Evolutionary conservation across 2,113 vertebrate genomes (phyloP), one percentile per base, ranked within the genome.

Genomic region (Crocuta crocuta): DNA sequence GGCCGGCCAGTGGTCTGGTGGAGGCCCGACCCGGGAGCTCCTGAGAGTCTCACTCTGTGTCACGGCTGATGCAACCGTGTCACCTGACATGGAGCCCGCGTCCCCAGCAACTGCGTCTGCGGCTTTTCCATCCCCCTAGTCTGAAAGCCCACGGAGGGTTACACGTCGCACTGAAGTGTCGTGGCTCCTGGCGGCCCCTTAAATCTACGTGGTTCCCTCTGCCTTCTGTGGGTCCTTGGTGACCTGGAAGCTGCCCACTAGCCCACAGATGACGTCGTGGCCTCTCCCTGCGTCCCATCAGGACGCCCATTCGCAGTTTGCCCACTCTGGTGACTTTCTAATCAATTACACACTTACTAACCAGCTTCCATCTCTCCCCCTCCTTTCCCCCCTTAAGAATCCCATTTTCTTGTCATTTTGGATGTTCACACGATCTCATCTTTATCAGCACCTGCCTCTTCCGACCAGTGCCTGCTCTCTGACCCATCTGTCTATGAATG

Each of bases 21-120:
- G 0, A 7, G 7, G 50, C 39, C 50, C 33, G 0, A 15, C 7
- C 26, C 0, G 17, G 13, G 28, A 11, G 15, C 58, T 11, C 35
- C 0, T 0, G 12, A 4, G n/a, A 5, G n/a, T 15, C 5, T 13
- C 1, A 2, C 12, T 0, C 31, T 2, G 80, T 4, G 0, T 7
- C 7, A 7, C 26, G n/a, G 5, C 2, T 0, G 4, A 73, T 0
- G 31, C 10, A 5, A 35, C 13, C 7, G 16, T 0, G 11, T 21
- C 55, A 53, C 2, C n/a, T 0, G 48, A 68, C 55, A 2, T 17
- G 1, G 5, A 5, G 87, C 17, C 79, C 10, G 0, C 3, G 4
- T 39, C 68, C 65, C 53, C n/a, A 5, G 0, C 0, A 7, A 31
- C 0, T 5, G 43, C 5, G 10, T 11, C 87, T 68, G 21, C 0